Evolutionary conservation across 35 echinoderm and acorn worm genomes (phyloP).

Genomic region (Amphiura filiformis): DNA sequence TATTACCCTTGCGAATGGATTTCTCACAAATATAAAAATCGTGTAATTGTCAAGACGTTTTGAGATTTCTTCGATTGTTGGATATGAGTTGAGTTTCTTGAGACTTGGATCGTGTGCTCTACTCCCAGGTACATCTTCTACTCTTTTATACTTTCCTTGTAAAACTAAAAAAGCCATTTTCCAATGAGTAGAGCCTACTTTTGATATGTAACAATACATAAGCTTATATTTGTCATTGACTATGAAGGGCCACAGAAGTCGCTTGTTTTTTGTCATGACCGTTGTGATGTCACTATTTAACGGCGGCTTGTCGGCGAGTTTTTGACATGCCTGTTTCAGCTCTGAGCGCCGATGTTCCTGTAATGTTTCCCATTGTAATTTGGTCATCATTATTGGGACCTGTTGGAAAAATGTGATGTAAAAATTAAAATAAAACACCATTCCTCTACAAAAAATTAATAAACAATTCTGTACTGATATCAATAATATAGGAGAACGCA

Average conservation of each 20-base stretch:
- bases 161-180: conserved; percentile 89
- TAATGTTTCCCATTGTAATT: background rate
- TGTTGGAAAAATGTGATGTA: background rate
- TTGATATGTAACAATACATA: conserved; percentile 65
- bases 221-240: conserved; percentile 69
- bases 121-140: conserved; percentile 68
- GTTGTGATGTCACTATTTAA: conserved; percentile 43
- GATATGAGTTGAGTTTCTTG: conserved; percentile 51
- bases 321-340: conserved; percentile 6
- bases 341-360: background rate
- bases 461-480: background rate
- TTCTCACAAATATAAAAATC: conserved; percentile 81
- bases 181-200: conserved; percentile 92
- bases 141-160: conserved; percentile 76
- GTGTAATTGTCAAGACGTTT: conserved; percentile 75
- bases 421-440: background rate
- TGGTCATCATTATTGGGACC: background rate
- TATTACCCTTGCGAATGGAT: conserved; percentile 75
- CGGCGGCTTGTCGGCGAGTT: background rate
- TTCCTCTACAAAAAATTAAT: background rate
- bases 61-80: conserved; percentile 61
- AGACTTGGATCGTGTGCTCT: conserved; percentile 64
- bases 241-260: conserved; percentile 76
- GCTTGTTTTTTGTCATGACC: conserved; percentile 55
- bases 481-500: background rate